Percentiles rank a stretch among this genome's conserved stretches.
Conservation (phyloP, 2,797 vertebrate genomes). For the Tympanoctomys barrerae region DNA sequence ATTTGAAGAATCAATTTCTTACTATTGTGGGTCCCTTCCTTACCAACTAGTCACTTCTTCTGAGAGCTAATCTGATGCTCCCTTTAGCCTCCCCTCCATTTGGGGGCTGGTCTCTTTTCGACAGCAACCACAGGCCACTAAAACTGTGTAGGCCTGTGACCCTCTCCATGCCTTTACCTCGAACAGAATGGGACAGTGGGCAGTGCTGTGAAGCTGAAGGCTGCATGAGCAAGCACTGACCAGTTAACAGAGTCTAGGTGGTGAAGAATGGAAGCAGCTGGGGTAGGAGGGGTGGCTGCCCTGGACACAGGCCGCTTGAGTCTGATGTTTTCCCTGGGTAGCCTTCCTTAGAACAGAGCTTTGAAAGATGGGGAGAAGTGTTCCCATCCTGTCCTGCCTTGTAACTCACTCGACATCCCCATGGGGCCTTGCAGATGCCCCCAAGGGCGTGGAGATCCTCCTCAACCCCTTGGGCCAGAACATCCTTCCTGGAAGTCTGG, state of each 20-base stretch:
- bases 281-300: rapidly evolving
- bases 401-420: no score
- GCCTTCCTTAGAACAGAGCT: not conserved
- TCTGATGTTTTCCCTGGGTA: not conserved
- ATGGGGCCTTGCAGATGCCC: conserved; percentile 80
- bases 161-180: not conserved
- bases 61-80: not conserved
- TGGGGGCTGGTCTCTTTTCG: not conserved
- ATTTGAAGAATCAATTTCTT: not conserved
- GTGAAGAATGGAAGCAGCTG: not conserved
- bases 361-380: not conserved
- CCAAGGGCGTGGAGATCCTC: conserved; percentile 71
- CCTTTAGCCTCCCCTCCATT: not conserved
- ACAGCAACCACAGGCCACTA: not conserved
- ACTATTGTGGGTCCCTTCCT: not conserved
- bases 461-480: conserved; percentile 75
- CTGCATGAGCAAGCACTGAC: rapidly evolving
- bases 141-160: not conserved
- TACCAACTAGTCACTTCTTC: not conserved
- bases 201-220: not conserved
- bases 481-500: conserved; percentile 80
- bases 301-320: not conserved
- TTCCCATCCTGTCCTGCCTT: not conserved
- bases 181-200: not conserved
- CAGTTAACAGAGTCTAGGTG: not conserved